Evolutionary conservation across 2,888 invertebrate genomes (phyloP).

Genomic region (Drosophila austrosaltans): DNA sequence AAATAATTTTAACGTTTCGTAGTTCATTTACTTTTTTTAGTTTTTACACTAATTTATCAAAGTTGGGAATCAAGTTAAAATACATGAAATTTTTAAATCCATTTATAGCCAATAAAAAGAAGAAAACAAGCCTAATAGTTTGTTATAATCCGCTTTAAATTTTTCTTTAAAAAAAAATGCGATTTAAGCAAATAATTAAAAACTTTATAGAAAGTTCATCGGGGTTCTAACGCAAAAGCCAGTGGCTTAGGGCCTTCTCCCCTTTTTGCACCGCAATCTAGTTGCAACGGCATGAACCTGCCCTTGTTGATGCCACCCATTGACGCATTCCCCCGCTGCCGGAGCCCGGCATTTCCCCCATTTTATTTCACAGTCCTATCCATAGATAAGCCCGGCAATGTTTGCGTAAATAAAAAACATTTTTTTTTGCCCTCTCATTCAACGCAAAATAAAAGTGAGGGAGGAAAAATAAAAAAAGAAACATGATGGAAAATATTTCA

Average conservation of each 20-base stretch:
- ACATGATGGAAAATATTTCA: slow-evolving; percentile 36
- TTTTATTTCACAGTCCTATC: slow-evolving; percentile 34
- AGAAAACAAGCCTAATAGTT: not conserved
- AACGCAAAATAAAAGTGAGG: slow-evolving; percentile 29
- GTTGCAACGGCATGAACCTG: slow-evolving; percentile 1
- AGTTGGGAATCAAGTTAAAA: too few species aligned
- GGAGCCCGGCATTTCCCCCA: not conserved
- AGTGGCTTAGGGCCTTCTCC: not conserved
- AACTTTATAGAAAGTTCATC: not conserved
- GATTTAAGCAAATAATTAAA: slow-evolving; percentile 1
- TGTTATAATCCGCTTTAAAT: slow-evolving; percentile 1
- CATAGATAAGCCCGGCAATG: slow-evolving; percentile 51
- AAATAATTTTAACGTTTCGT: too few species aligned
- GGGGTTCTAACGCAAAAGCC: not conserved
- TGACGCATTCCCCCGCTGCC: not conserved
- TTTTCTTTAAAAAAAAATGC: not conserved
- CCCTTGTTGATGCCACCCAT: not conserved
- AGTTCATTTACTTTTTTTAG: too few species aligned
- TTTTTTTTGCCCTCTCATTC: slow-evolving; percentile 17
- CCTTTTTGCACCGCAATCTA: not conserved
- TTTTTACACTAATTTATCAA: too few species aligned
- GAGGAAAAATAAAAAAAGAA: slow-evolving; percentile 7
- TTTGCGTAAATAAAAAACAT: slow-evolving; percentile 49
- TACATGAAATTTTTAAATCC: not conserved
- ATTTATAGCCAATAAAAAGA: not conserved